Conservation (phyloP, 2,888 invertebrate species). For the Biston stratarius region DNA sequence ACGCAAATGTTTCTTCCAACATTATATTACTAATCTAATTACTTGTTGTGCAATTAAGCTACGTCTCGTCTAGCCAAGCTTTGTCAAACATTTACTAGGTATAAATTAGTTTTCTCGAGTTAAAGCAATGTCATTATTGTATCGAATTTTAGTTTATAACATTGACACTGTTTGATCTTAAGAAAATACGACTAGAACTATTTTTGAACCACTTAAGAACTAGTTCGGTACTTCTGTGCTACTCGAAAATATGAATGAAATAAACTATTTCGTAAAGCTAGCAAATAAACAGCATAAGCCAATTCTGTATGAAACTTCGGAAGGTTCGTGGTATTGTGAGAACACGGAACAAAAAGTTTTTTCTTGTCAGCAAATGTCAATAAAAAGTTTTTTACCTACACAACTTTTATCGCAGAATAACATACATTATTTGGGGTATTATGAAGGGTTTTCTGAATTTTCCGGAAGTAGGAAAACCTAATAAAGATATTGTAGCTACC, state of each 20-base stretch:
- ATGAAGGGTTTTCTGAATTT: background rate
- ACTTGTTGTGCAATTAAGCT: background rate
- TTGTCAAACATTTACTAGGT: no score
- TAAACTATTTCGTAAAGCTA: background rate
- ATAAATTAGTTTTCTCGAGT: background rate
- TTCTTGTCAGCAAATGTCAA: constrained; percentile 2
- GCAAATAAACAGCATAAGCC: background rate
- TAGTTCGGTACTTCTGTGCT: no score
- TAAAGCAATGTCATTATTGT: background rate
- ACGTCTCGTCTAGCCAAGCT: background rate
- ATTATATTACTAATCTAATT: constrained; percentile 2
- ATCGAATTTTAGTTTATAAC: no score
- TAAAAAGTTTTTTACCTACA: constrained; percentile 3
- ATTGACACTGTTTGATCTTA: no score
- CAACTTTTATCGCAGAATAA: background rate
- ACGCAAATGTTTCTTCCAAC: constrained; percentile 1
- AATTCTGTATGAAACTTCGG: no score
- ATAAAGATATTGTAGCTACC: no score
- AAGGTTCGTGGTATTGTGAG: background rate
- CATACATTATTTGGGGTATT: background rate
- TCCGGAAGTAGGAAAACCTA: background rate
- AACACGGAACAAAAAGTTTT: constrained; percentile 5
- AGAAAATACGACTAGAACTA: no score
- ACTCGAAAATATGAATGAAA: background rate
- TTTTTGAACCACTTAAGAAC: no score